These are phyloP conservation scores for Menidia menidia DNA, from an alignment of 2,797 vertebrate species.

Conservation along the genomic window DNA sequence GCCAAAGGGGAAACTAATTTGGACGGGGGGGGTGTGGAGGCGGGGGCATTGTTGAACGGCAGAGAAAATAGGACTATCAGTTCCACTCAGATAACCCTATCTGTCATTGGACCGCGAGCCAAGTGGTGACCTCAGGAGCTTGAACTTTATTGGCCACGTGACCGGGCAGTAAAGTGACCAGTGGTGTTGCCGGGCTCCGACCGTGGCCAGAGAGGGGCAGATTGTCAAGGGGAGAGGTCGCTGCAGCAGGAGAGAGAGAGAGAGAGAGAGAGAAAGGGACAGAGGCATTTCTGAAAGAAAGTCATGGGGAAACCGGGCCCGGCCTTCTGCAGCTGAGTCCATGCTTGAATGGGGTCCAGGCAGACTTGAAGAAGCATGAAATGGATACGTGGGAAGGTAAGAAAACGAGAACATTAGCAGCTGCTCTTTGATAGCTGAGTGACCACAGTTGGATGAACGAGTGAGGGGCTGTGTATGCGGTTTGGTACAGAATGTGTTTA, in stretches of 20 bases:
- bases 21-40: constrained; percentile 39
- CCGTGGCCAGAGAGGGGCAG: constrained; percentile 83
- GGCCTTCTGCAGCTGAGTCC: constrained; percentile 68
- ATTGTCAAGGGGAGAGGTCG: constrained; percentile 74
- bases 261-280: constrained; percentile 30
- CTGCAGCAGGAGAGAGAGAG: constrained; percentile 30
- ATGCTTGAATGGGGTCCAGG: constrained; percentile 87
- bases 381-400: constrained; percentile 98
- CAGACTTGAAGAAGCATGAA: constrained; percentile 87
- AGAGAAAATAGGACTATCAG: constrained; percentile 90
- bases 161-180: constrained; percentile 93
- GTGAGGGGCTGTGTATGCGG: not conserved
- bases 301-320: constrained; percentile 82
- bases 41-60: constrained; percentile 81
- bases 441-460: constrained; percentile 5
- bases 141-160: constrained; percentile 94
- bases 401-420: constrained; percentile 24
- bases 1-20: constrained; percentile 65
- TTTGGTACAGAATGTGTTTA: not conserved
- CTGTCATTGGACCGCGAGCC: constrained; percentile 90
- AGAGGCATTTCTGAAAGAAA: constrained; percentile 52
- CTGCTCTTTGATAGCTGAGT: constrained; percentile 23
- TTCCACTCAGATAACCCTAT: constrained; percentile 93
- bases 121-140: constrained; percentile 92
- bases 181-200: constrained; percentile 78